A percentile compares a stretch with the other conserved stretches of the same genome.
phyloP scores from a whole-genome alignment of 2,888 invertebrate species.

The Venusia cambrica region DNA sequence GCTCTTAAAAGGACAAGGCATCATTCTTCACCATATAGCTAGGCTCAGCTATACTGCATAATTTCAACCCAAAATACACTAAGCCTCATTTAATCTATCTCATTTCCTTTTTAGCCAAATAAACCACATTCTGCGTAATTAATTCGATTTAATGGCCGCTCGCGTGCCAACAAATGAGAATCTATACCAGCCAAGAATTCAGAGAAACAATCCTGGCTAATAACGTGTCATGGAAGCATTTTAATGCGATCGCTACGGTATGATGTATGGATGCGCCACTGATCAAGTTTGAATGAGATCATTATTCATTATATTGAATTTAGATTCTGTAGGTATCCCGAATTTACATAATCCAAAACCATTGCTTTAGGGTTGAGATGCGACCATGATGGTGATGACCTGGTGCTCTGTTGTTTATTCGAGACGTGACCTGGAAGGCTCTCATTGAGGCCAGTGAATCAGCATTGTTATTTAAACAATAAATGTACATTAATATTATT shows the following conservation, averaged over 20 bases:
- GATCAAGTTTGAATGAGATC: constrained; percentile 4
- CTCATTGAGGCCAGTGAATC: too few species aligned
- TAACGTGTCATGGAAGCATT: constrained; percentile 63
- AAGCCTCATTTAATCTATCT: constrained; percentile 24
- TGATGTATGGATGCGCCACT: constrained; percentile 48
- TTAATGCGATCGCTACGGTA: constrained; percentile 53
- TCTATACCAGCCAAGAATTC: constrained; percentile 32
- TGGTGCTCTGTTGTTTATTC: too few species aligned
- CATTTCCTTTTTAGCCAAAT: constrained; percentile 29
- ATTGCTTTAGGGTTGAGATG: too few species aligned
- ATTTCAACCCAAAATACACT: constrained; percentile 22
- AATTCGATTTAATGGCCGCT: constrained; percentile 52
- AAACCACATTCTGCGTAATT: constrained; percentile 41
- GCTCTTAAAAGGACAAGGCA: too few species aligned
- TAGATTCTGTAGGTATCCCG: too few species aligned
- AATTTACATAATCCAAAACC: too few species aligned
- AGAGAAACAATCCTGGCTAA: constrained; percentile 47
- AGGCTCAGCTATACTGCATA: constrained; percentile 10
- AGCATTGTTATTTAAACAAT: too few species aligned
- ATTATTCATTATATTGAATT: too few species aligned
- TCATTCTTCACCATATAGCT: constrained; percentile 44
- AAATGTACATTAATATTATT: too few species aligned
- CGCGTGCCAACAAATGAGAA: constrained; percentile 42
- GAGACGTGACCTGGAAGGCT: too few species aligned
- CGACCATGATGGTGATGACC: too few species aligned